These are phyloP conservation scores for Alcedo quadribrachys DNA, from an alignment of 2,797 vertebrate species.

Conservation along the genomic window DNA sequence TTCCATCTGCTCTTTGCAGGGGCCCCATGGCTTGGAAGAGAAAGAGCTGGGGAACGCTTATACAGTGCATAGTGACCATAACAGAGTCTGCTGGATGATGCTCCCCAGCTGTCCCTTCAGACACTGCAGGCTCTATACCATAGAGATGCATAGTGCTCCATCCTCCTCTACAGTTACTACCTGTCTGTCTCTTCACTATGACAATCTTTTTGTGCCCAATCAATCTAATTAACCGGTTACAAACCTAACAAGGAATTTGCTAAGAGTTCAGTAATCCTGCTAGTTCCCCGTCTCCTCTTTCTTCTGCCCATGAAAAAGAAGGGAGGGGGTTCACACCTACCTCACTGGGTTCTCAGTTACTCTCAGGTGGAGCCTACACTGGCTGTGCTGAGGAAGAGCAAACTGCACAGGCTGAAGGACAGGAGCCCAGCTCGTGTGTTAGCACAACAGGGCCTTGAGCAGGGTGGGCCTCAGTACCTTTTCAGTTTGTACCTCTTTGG, in stretches of 20 bases:
- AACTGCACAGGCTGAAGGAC: neutral
- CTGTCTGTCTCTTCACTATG: neutral
- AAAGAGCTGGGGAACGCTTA: neutral
- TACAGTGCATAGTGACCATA: accelerated
- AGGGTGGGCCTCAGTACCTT: neutral
- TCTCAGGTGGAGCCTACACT: neutral
- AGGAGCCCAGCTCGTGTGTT: neutral
- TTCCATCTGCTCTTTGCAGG: neutral
- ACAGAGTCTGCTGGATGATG: neutral
- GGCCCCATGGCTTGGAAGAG: neutral
- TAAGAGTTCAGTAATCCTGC: neutral
- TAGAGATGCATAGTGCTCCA: neutral
- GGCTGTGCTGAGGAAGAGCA: neutral
- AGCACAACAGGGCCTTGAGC: neutral
- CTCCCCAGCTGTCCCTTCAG: neutral
- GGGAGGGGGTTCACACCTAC: neutral
- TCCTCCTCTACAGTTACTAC: neutral
- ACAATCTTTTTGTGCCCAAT: neutral
- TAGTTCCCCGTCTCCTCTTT: neutral
- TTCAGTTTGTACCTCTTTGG: neutral
- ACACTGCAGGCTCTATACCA: neutral
- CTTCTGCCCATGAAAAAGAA: neutral
- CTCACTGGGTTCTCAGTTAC: neutral
- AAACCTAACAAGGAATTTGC: neutral
- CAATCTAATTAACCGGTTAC: neutral